Base-by-base conservation (phyloP, 1,140 invertebrate genomes). In the Lysiphlebus fabarum region DNA sequence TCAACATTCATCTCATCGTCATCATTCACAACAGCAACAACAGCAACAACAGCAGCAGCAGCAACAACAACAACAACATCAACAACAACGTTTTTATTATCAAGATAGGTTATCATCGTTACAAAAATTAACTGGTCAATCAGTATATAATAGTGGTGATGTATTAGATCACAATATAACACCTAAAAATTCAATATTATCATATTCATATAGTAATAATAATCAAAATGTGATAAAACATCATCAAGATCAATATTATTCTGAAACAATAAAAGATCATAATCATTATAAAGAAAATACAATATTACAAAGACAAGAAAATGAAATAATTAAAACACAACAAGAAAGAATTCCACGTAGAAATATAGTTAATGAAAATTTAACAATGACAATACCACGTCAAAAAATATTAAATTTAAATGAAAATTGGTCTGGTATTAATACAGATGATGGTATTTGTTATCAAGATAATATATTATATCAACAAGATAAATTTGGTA, bases 401-500 rank as follows among this genome's bases (percentile, higher is more conserved):
- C 17, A 26, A 26, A 26, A 36, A 51, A 51, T 37, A 12, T 36
- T 36, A 6, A 51, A 38, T 34, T 53, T 55, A 6, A 38, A 48
- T 6, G 12, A n/a, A 1, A 33, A 41, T 9, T 60, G 58, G 58
- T 10, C 50, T 6, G 40, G 49, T 41, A 11, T 53, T 3, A 73
- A 76, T 12, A n/a, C n/a, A n/a, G 76, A 79, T 33, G 70, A 76
- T 7, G 74, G 70, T 75, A 71, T n/a, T 62, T 69, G 1, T 70
- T 34, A n/a, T 7, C 36, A 10, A 1, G 38, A 33, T 9, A 33
- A 49, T 36, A 49, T 33, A n/a, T n/a, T n/a, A 7, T 49, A 49
- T 33, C 9, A 58, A 43, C 62, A 62, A 0, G 76, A 79, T 61
- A 83, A 83, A 65, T 86, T 86, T 67, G 84, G 85, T 33, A 87